Evolutionary conservation across 1,140 invertebrate genomes (phyloP).

Genomic region (Cardiocondyla obscurior): DNA sequence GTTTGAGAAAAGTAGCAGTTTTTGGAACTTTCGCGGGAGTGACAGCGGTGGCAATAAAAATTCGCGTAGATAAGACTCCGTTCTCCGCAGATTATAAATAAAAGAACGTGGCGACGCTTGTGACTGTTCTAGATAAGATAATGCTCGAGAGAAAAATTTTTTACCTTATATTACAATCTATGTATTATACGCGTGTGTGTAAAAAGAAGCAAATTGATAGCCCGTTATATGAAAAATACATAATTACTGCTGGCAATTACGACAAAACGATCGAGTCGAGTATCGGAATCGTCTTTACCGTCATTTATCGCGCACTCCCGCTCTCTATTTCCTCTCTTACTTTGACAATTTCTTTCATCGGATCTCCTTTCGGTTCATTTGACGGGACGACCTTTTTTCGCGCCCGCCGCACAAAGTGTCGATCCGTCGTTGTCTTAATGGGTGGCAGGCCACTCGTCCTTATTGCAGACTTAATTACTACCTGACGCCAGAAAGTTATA

Average conservation of each 20-base stretch:
- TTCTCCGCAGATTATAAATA: slow-evolving; percentile 34
- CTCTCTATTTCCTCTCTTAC: slow-evolving; percentile 55
- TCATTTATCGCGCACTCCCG: slow-evolving; percentile 5
- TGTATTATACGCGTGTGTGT: neutral
- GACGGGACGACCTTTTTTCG: slow-evolving; percentile 80
- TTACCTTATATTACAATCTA: neutral
- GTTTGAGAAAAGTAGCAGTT: slow-evolving; percentile 50
- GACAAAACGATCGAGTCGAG: slow-evolving; percentile 18
- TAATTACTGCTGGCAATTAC: slow-evolving; percentile 40
- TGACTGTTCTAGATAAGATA: slow-evolving; percentile 16
- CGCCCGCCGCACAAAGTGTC: slow-evolving; percentile 81
- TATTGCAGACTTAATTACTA: slow-evolving; percentile 84
- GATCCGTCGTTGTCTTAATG: slow-evolving; percentile 82
- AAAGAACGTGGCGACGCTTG: slow-evolving; percentile 30
- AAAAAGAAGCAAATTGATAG: neutral
- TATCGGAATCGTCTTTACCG: slow-evolving; percentile 29
- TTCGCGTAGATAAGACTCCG: slow-evolving; percentile 39
- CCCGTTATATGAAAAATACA: slow-evolving; percentile 13
- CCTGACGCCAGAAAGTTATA: slow-evolving; percentile 83
- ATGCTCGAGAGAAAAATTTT: neutral
- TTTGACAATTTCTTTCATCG: slow-evolving; percentile 83
- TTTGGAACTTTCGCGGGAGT: slow-evolving; percentile 38
- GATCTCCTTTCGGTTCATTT: slow-evolving; percentile 82
- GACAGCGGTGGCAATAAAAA: slow-evolving; percentile 46
- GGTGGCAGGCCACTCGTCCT: slow-evolving; percentile 82